A percentile compares a stretch with the other conserved stretches of the same genome.
These are phyloP conservation scores for Pogoniulus pusillus DNA, from an alignment of 2,797 vertebrate species.

Conservation along the genomic window DNA sequence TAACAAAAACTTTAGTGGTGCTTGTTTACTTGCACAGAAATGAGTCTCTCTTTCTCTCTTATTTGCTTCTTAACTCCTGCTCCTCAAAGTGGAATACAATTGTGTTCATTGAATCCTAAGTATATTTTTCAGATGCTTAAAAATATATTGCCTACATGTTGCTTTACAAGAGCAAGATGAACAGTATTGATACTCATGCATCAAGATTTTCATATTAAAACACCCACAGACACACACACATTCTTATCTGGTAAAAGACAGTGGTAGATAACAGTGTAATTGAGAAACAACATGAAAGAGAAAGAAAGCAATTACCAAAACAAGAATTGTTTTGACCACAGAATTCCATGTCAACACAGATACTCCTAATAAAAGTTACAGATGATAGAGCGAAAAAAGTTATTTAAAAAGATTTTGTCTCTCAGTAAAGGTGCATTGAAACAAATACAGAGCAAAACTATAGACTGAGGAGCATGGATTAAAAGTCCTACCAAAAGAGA, in stretches of 20 bases:
- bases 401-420: background rate
- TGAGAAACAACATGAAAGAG: background rate
- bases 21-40: background rate
- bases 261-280: background rate
- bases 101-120: background rate
- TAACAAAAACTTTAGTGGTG: background rate
- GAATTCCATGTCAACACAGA: background rate
- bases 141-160: background rate
- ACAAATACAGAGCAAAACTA: background rate
- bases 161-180: background rate
- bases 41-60: no score
- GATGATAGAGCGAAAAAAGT: background rate
- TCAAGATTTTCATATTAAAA: no score
- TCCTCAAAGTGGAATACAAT: background rate
- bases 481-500: background rate
- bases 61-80: background rate
- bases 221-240: accelerated
- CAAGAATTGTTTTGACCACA: accelerated
- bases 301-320: background rate
- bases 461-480: background rate
- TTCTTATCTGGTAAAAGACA: background rate
- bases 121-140: background rate
- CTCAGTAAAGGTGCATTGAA: background rate
- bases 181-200: background rate
- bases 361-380: background rate